These are phyloP conservation scores for Heliconius cydno DNA, from an alignment of 2,888 invertebrate genomes.

Conservation along the genomic window DNA sequence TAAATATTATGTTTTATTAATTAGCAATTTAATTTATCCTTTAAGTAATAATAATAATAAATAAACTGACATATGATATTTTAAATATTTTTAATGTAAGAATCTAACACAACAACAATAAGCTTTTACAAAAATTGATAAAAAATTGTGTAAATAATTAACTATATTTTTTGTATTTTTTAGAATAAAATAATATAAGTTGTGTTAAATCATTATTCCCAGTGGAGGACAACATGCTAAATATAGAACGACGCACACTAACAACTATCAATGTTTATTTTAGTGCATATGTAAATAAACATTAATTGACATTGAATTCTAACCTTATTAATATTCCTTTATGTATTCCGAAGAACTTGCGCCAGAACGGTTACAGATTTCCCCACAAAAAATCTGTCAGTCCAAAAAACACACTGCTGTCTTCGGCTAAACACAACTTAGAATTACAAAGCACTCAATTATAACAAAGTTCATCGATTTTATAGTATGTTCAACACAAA, in stretches of 20 bases:
- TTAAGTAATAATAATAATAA: too few species aligned
- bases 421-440: conserved; percentile 30
- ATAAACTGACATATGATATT: too few species aligned
- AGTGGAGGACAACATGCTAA: conserved; percentile 55
- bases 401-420: conserved; percentile 60
- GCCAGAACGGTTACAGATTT: conserved; percentile 61
- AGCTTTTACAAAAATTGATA: too few species aligned
- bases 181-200: conserved; percentile 22
- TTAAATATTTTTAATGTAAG: too few species aligned
- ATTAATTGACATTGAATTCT: conserved; percentile 46
- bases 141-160: too few species aligned
- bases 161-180: not conserved
- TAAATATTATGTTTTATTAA: too few species aligned
- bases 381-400: conserved; percentile 67
- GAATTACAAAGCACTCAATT: conserved; percentile 7
- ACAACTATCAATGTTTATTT: conserved; percentile 45
- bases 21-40: too few species aligned
- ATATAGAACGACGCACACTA: conserved; percentile 59
- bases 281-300: conserved; percentile 38
- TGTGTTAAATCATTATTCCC: conserved; percentile 38
- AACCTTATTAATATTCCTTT: conserved; percentile 62
- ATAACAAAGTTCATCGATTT: conserved; percentile 12
- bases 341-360: conserved; percentile 57
- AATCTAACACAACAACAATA: too few species aligned
- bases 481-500: conserved; percentile 20